Evolutionary conservation across 2,888 invertebrate genomes (phyloP).

Genomic region (Auanema freiburgensis): DNA sequence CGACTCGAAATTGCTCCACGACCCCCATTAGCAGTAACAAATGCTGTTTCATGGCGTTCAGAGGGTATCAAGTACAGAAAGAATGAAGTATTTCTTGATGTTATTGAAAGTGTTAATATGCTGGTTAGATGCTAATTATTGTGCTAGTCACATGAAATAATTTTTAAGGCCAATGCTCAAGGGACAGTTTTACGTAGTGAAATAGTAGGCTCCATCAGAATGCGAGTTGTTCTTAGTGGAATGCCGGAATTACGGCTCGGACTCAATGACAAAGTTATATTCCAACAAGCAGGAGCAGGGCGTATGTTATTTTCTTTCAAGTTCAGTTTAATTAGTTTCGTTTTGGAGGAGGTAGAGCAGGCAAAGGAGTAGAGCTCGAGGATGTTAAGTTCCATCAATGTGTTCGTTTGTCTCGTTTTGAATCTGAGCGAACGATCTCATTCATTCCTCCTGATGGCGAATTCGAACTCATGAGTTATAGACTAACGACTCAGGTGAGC

Average conservation of each 20-base stretch:
- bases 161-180: constrained; percentile 80
- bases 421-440: constrained; percentile 87
- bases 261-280: constrained; percentile 92
- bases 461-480: constrained; percentile 81
- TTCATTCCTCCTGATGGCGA: constrained; percentile 99
- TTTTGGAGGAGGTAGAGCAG: neutral
- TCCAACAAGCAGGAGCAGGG: constrained; percentile 68
- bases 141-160: neutral
- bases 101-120: constrained; percentile 95
- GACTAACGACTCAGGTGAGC: neutral
- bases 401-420: constrained; percentile 91
- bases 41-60: constrained; percentile 96
- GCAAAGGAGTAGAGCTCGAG: constrained; percentile 92
- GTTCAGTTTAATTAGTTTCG: neutral
- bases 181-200: constrained; percentile 94
- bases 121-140: constrained; percentile 69
- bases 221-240: constrained; percentile 95
- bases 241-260: constrained; percentile 97
- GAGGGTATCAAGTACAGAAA: constrained; percentile 98
- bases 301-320: constrained; percentile 65
- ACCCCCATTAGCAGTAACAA: constrained; percentile 98
- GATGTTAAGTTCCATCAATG: constrained; percentile 99
- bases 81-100: constrained; percentile 98
- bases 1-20: constrained; percentile 90
- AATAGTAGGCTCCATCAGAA: constrained; percentile 96